Conservation (phyloP, 2,797 vertebrate species). For the Sciurus vulgaris region DNA sequence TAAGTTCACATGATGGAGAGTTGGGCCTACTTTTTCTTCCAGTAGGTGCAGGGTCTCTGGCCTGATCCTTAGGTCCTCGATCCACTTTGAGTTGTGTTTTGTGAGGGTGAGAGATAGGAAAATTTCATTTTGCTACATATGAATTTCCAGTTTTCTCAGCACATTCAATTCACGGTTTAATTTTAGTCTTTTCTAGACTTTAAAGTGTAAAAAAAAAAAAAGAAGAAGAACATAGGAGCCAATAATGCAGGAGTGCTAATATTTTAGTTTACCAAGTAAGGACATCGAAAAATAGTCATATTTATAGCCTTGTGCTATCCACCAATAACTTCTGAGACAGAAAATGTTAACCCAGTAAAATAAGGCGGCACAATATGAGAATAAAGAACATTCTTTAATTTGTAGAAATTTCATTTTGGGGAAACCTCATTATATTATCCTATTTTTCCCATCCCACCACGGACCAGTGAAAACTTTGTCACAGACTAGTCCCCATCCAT, state of each 20-base stretch:
- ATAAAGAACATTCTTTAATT: neutral
- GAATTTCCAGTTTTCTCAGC: too few species aligned
- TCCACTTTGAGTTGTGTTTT: too few species aligned
- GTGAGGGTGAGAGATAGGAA: too few species aligned
- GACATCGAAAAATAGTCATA: neutral
- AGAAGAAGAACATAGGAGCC: too few species aligned
- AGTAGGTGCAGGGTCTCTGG: too few species aligned
- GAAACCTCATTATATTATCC: neutral
- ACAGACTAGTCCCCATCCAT: too few species aligned
- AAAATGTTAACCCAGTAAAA: neutral
- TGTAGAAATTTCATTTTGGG: neutral
- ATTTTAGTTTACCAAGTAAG: neutral
- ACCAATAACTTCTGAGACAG: neutral
- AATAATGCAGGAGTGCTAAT: neutral
- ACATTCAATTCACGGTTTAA: neutral
- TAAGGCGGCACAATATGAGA: neutral
- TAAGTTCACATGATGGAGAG: too few species aligned
- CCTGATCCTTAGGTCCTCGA: too few species aligned
- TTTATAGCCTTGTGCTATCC: neutral
- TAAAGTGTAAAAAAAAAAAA: neutral
- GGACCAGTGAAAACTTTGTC: neutral
- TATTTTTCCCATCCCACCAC: neutral
- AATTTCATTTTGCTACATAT: too few species aligned
- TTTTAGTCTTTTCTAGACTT: neutral
- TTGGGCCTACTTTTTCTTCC: too few species aligned